A percentile compares a stretch with the other conserved stretches of the same genome.
Conservation (phyloP, 1,140 invertebrate species). For the Spodoptera frugiperda region DNA sequence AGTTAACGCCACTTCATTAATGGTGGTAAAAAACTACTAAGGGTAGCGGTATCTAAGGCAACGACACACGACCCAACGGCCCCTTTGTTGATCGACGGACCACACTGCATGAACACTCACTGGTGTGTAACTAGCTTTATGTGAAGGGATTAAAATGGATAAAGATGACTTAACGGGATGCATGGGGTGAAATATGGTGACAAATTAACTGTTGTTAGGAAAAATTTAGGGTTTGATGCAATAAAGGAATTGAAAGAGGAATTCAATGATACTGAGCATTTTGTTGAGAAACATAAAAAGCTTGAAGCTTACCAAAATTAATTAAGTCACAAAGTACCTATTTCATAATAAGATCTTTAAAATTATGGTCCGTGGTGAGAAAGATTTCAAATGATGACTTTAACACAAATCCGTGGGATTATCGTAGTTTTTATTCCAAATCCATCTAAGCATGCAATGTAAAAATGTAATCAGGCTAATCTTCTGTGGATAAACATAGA, state of each 20-base stretch:
- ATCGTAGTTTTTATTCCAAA: constrained; percentile 1
- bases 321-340: neutral
- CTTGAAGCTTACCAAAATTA: neutral
- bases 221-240: neutral
- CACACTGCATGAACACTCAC: constrained; percentile 37
- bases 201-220: neutral
- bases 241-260: neutral
- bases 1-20: constrained; percentile 41
- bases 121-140: constrained; percentile 31
- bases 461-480: constrained; percentile 18
- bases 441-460: neutral
- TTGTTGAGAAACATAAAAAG: neutral
- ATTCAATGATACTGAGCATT: neutral
- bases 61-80: constrained; percentile 3
- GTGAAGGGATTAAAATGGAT: constrained; percentile 46
- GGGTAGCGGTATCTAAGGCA: constrained; percentile 13
- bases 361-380: neutral
- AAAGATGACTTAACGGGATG: constrained; percentile 10
- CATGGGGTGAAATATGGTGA: constrained; percentile 1
- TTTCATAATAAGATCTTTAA: neutral
- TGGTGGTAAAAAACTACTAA: constrained; percentile 17
- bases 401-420: constrained; percentile 5
- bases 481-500: constrained; percentile 18
- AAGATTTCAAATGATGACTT: neutral
- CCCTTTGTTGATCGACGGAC: constrained; percentile 48